phyloP scores from a whole-genome alignment of 2,797 vertebrate genomes.

The Hozukius guyotensis region DNA sequence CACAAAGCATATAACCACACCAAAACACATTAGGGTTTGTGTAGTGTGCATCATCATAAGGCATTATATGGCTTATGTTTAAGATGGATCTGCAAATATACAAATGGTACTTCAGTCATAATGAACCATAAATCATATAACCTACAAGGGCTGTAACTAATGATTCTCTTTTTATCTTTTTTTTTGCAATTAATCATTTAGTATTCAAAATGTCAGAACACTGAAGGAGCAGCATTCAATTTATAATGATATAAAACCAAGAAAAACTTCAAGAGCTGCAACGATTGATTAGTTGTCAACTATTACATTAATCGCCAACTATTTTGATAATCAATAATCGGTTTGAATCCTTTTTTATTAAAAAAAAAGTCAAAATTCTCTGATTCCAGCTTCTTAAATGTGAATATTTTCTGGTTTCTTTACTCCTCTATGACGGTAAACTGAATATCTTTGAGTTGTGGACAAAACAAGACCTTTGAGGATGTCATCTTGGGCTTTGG shows the following conservation, averaged over 20 bases:
- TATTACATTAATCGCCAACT: too few species aligned
- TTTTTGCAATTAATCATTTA: background rate
- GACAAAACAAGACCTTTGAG: too few species aligned
- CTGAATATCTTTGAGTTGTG: too few species aligned
- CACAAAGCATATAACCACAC: slow-evolving; percentile 65
- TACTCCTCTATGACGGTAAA: too few species aligned
- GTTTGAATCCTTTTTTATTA: accelerated
- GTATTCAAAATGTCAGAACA: background rate
- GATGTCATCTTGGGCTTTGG: too few species aligned
- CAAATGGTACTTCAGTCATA: slow-evolving; percentile 36
- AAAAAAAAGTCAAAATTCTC: too few species aligned
- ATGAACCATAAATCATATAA: slow-evolving; percentile 45
- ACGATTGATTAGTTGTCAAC: too few species aligned
- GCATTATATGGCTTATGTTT: slow-evolving; percentile 55
- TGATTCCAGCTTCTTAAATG: too few species aligned
- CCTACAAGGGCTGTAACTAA: background rate
- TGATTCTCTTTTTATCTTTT: background rate
- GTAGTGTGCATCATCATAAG: slow-evolving; percentile 57
- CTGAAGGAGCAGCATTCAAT: background rate
- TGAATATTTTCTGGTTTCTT: too few species aligned
- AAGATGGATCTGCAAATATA: slow-evolving; percentile 45
- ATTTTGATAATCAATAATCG: too few species aligned
- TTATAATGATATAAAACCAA: background rate
- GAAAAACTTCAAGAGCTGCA: background rate
- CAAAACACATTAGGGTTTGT: slow-evolving; percentile 69